Conservation (phyloP, 1,140 invertebrate species). For the Danaus melanippus region DNA sequence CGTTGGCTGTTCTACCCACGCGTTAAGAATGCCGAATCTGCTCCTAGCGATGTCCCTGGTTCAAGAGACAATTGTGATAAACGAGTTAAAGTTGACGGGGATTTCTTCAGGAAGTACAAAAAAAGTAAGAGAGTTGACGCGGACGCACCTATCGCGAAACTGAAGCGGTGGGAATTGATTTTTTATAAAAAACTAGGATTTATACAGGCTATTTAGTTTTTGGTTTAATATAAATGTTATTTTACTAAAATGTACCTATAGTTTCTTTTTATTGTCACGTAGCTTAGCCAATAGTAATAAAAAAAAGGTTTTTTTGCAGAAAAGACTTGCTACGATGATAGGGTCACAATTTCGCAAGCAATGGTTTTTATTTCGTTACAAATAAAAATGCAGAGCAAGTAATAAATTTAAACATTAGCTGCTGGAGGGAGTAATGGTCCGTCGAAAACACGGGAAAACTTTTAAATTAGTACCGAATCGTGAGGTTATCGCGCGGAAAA, state of each 20-base stretch:
- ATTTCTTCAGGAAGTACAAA: conserved; percentile 58
- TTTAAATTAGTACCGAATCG: conserved; percentile 57
- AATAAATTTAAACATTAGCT: conserved; percentile 40
- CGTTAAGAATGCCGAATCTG: conserved; percentile 16
- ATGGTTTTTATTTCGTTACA: conserved; percentile 10
- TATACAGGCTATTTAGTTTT: conserved; percentile 51
- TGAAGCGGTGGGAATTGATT: conserved; percentile 57
- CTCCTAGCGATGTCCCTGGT: conserved; percentile 10
- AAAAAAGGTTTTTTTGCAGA: too few relatives aligned
- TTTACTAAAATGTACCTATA: too few relatives aligned
- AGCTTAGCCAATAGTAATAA: too few relatives aligned
- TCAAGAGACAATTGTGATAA: conserved; percentile 41
- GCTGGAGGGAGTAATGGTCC: conserved; percentile 42
- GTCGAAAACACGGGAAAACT: conserved; percentile 41
- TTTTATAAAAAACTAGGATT: conserved; percentile 63
- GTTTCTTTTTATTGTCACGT: too few relatives aligned
- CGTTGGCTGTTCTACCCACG: conserved; percentile 53
- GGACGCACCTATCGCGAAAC: conserved; percentile 50
- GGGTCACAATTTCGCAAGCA: not conserved
- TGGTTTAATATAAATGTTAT: not conserved
- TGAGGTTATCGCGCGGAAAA: conserved; percentile 49
- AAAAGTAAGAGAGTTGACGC: conserved; percentile 41
- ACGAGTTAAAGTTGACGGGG: conserved; percentile 48
- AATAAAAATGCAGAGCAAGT: conserved; percentile 23
- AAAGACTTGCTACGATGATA: too few relatives aligned